These are phyloP conservation scores for Plestiodon gilberti DNA, from an alignment of 2,113 vertebrate genomes.

Conservation along the genomic window DNA sequence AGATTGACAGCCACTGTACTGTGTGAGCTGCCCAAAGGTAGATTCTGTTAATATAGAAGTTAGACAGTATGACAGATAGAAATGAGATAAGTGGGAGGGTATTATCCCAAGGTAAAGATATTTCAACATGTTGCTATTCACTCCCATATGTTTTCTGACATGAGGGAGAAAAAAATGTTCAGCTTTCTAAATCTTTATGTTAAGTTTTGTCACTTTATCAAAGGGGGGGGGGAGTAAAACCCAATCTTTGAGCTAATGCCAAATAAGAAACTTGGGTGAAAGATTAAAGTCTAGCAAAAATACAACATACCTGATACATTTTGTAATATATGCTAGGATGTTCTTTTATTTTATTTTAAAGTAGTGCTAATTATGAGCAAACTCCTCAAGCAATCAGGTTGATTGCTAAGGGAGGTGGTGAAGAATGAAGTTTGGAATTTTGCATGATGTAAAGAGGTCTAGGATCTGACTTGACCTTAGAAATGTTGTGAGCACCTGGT, in stretches of 20 bases:
- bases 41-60: slow-evolving; percentile 81
- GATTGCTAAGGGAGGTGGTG: slow-evolving; percentile 65
- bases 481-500: background rate
- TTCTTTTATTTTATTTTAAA: too few species aligned
- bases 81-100: slow-evolving; percentile 79
- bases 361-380: slow-evolving; percentile 56
- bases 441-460: slow-evolving; percentile 52
- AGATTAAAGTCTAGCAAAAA: slow-evolving; percentile 76
- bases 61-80: slow-evolving; percentile 80
- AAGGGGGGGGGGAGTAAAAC: slow-evolving; percentile 57
- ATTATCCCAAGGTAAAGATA: slow-evolving; percentile 81
- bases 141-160: slow-evolving; percentile 69
- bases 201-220: slow-evolving; percentile 75
- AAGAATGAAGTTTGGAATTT: slow-evolving; percentile 60
- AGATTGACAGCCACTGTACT: slow-evolving; percentile 83
- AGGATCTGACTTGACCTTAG: slow-evolving; percentile 38
- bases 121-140: slow-evolving; percentile 81
- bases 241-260: slow-evolving; percentile 77
- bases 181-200: slow-evolving; percentile 72
- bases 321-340: slow-evolving; percentile 59
- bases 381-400: slow-evolving; percentile 58
- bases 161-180: slow-evolving; percentile 69
- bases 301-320: slow-evolving; percentile 58
- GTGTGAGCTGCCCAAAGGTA: slow-evolving; percentile 82
- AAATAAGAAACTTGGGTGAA: slow-evolving; percentile 72